phyloP scores from a whole-genome alignment of 2,888 invertebrate genomes.

The Eretmocerus hayati region DNA sequence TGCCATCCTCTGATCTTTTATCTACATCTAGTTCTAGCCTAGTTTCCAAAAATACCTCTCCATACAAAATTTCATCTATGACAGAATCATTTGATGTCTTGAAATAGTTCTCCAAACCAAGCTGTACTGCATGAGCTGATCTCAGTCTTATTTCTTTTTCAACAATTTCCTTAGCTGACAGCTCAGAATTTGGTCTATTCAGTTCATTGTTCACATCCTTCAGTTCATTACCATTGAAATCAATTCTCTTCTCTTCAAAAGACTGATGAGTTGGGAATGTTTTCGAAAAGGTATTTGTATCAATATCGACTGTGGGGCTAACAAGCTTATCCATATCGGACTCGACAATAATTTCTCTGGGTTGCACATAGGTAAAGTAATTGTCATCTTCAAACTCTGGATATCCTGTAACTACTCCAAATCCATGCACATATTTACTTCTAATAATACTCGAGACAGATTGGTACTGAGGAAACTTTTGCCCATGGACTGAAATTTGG shows the following conservation, averaged over 20 bases:
- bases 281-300: neutral
- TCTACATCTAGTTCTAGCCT: slow-evolving; percentile 12
- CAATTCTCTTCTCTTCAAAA: neutral
- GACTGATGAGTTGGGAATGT: no score
- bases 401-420: slow-evolving; percentile 3
- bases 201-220: slow-evolving; percentile 3
- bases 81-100: slow-evolving; percentile 21
- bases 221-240: slow-evolving; percentile 17
- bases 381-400: slow-evolving; percentile 13
- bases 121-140: slow-evolving; percentile 12
- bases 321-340: slow-evolving; percentile 20
- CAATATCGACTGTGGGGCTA: slow-evolving; percentile 16
- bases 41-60: slow-evolving; percentile 3
- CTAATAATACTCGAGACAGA: neutral
- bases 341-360: slow-evolving; percentile 20
- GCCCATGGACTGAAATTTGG: neutral
- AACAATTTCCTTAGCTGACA: slow-evolving; percentile 11
- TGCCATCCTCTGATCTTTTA: neutral
- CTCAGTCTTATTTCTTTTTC: slow-evolving; percentile 16
- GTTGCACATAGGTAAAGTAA: slow-evolving; percentile 21
- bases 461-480: neutral
- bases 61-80: slow-evolving; percentile 17
- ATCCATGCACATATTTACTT: no score
- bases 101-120: slow-evolving; percentile 16
- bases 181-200: slow-evolving; percentile 1